Conservation (phyloP, 2,888 invertebrate genomes). For the Thereva unica region DNA sequence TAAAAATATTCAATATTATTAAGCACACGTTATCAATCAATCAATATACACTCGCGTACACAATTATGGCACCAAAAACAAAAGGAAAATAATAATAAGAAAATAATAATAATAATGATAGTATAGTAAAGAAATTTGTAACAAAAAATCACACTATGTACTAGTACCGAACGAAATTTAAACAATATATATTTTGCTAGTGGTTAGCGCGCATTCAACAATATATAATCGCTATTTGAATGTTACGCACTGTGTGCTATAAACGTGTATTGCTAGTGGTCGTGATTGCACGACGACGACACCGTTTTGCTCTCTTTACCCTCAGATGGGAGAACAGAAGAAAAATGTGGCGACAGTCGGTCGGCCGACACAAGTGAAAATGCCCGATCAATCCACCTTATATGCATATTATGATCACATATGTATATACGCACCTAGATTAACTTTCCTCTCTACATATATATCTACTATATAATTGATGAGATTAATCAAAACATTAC, state of each 20-base stretch:
- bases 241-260: neutral
- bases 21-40: too few species aligned
- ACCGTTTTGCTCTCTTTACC: neutral
- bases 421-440: neutral
- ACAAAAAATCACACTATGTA: too few species aligned
- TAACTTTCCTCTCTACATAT: too few species aligned
- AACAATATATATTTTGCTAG: neutral
- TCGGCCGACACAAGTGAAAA: slow-evolving; percentile 16
- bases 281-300: slow-evolving; percentile 19
- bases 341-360: slow-evolving; percentile 31
- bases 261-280: neutral
- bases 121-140: neutral
- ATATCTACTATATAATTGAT: too few species aligned
- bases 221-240: slow-evolving; percentile 11
- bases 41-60: too few species aligned
- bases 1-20: too few species aligned
- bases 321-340: slow-evolving; percentile 6
- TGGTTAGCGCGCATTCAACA: neutral
- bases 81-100: slow-evolving; percentile 15
- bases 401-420: slow-evolving; percentile 18
- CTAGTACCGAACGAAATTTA: too few species aligned
- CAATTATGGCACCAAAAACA: neutral
- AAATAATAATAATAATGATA: slow-evolving; percentile 29
- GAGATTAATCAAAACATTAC: too few species aligned
- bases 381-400: slow-evolving; percentile 23